These are phyloP conservation scores for Aphaenogaster ashmeadi DNA, from an alignment of 1,140 invertebrate species.

Conservation along the genomic window DNA sequence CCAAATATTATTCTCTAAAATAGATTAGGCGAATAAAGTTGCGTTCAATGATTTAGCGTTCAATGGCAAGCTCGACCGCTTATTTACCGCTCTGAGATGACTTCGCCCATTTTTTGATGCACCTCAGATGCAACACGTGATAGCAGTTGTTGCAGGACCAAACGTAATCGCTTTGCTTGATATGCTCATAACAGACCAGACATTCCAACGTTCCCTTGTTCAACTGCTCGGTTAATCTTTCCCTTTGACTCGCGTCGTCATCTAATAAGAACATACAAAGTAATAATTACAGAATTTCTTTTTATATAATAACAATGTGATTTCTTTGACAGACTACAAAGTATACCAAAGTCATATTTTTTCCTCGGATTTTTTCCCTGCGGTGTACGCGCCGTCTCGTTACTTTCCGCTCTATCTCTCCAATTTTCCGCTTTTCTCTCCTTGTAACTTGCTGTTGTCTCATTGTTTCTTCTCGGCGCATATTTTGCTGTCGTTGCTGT, in stretches of 20 bases:
- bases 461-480: conserved; percentile 60
- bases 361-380: conserved; percentile 75
- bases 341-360: conserved; percentile 77
- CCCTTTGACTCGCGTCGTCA: conserved; percentile 91
- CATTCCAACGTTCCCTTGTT: conserved; percentile 94
- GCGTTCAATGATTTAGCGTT: not conserved
- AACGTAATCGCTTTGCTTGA: conserved; percentile 92
- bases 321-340: conserved; percentile 18
- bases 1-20: conserved; percentile 92
- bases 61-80: not conserved
- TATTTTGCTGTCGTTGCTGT: conserved; percentile 50
- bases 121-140: conserved; percentile 96
- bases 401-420: conserved; percentile 73
- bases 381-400: conserved; percentile 47
- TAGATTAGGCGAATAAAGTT: not conserved
- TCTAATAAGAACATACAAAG: conserved; percentile 75
- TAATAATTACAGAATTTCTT: not conserved
- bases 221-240: conserved; percentile 93
- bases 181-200: conserved; percentile 96
- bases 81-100: conserved; percentile 91
- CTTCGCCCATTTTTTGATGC: conserved; percentile 96
- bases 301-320: conserved; percentile 16
- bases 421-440: conserved; percentile 80
- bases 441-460: conserved; percentile 61
- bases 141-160: conserved; percentile 97